Evolutionary conservation across 2,797 vertebrate genomes (phyloP), one percentile per base, ranked within the genome.

Genomic region (Trachops cirrhosus): DNA sequence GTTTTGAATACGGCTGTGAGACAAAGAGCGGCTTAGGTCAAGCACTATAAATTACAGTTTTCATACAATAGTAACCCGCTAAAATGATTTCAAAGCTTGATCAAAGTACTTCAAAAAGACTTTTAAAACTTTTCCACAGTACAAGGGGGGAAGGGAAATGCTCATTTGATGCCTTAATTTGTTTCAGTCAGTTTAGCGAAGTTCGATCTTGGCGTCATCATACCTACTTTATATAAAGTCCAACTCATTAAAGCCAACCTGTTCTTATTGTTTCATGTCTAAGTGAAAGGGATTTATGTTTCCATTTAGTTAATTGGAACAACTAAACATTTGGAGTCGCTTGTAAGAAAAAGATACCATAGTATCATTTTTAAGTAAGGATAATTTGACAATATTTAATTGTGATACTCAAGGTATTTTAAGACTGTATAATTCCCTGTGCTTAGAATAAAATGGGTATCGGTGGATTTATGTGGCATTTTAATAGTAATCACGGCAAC

Each of bases 11-110:
- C 98, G 99, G 98, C 99, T 98, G 97, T 98, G 98, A 98, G 98
- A 99, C 99, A 99, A 99, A 99, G 99, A 99, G 98, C 98, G 98
- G 98, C 98, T 98, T 95, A 99, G 99, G 99, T 99, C 99, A 99
- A 97, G 98, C 98, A 97, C 99, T 99, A 99, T 99, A 99, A 99
- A 99, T 99, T 99, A 98, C 37, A 97, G 95, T 98, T 98, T 99
- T 98, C 64, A 64, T 98, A 99, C 99, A 99, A 99, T 99, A 98
- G 98, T 98, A 98, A 98, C 98, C 98, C 98, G 98, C 99, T 98
- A 98, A 97, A 97, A 98, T 98, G 98, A 99, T 98, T 99, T 98
- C 97, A 98, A 97, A 98, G 97, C 94, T 57, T 97, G 98, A 99
- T 99, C 99, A 99, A 99, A 99, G 99, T 98, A 96, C 97, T 98